A percentile compares a stretch with the other conserved stretches of the same genome.
phyloP scores from a whole-genome alignment of 2,113 vertebrate species.

The Morone chrysops region DNA sequence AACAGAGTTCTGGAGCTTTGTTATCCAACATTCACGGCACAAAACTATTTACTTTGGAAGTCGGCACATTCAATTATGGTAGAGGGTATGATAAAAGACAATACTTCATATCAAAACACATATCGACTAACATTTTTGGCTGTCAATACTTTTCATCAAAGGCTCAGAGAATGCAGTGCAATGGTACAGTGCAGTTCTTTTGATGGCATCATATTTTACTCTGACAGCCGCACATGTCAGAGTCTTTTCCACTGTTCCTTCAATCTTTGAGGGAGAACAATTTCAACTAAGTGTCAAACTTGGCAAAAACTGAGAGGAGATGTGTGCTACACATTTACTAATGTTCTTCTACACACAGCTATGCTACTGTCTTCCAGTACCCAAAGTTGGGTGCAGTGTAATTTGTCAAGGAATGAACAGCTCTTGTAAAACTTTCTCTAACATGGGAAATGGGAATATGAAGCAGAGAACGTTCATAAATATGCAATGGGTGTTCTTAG shows the following conservation, averaged over 20 bases:
- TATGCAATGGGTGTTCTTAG: slow-evolving; percentile 70
- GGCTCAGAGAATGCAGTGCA: neutral
- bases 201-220: slow-evolving; percentile 2
- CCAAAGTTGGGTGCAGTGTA: slow-evolving; percentile 54
- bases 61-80: neutral
- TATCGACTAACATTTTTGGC: slow-evolving; percentile 6
- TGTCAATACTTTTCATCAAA: slow-evolving; percentile 12
- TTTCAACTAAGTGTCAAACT: slow-evolving; percentile 59
- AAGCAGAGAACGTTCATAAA: slow-evolving; percentile 74
- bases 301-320: slow-evolving; percentile 47
- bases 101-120: slow-evolving; percentile 22
- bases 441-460: slow-evolving; percentile 76
- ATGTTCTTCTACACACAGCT: slow-evolving; percentile 22
- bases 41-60: slow-evolving; percentile 36
- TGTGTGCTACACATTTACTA: slow-evolving; percentile 31
- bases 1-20: slow-evolving; percentile 21
- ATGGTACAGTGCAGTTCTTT: neutral
- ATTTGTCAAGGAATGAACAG: slow-evolving; percentile 71
- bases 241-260: slow-evolving; percentile 4
- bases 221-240: slow-evolving; percentile 30
- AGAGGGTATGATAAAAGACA: slow-evolving; percentile 25
- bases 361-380: slow-evolving; percentile 57
- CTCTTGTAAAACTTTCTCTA: slow-evolving; percentile 72
- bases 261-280: slow-evolving; percentile 25
- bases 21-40: slow-evolving; percentile 8